Conservation (phyloP, 2,797 vertebrate genomes). For the Heteromormyrus szaboi region DNA sequence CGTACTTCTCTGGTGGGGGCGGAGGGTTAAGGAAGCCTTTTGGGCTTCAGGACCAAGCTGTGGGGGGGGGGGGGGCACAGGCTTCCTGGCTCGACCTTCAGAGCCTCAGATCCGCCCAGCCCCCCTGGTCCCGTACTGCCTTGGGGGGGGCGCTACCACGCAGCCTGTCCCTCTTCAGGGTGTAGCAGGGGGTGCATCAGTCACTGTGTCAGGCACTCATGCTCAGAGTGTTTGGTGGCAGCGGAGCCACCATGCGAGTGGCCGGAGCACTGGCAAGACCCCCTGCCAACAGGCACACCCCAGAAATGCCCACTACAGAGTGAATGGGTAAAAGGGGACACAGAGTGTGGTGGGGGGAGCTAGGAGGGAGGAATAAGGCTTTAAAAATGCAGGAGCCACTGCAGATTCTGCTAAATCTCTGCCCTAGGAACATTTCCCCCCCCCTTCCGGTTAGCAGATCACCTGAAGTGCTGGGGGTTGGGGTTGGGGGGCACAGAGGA, state of each 20-base stretch:
- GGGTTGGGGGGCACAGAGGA: slow-evolving; percentile 11
- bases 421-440: slow-evolving; percentile 43
- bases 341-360: not conserved
- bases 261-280: not conserved
- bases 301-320: slow-evolving; percentile 29
- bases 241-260: not conserved
- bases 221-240: not conserved
- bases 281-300: not conserved
- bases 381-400: slow-evolving; percentile 11
- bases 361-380: not conserved
- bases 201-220: not conserved
- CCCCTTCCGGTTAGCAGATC: slow-evolving; percentile 53
- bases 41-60: not conserved
- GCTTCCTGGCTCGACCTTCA: not conserved
- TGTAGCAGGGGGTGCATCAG: not conserved
- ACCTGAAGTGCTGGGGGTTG: slow-evolving; percentile 42
- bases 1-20: not conserved
- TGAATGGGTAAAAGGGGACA: slow-evolving; percentile 11
- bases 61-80: not conserved
- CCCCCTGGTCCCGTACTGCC: not conserved
- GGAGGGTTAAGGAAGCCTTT: not conserved
- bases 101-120: not conserved
- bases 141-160: not conserved
- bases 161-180: not conserved
- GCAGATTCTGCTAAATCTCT: slow-evolving; percentile 27